Evolutionary conservation across 2,113 vertebrate genomes (phyloP), one percentile per base, ranked within the genome.

Genomic region (Tichodroma muraria): DNA sequence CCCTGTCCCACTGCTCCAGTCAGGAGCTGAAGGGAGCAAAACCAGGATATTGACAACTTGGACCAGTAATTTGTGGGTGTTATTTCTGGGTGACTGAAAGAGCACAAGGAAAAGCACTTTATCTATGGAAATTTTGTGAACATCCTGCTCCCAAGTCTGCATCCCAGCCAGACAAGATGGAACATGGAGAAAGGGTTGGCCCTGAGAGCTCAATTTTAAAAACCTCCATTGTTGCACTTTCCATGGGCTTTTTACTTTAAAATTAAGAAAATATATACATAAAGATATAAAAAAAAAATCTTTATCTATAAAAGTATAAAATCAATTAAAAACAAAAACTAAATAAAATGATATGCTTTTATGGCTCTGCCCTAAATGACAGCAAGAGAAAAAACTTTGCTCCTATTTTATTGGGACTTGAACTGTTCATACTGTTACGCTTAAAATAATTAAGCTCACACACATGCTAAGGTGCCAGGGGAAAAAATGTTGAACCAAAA

Each of bases 161-260:
- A 13, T 40, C 17, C n/a, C 66, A 45, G 13, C 10, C 0, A 0
- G 27, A 15, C 4, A 28, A 73, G 28, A 15, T 3, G 1, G 45
- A 37, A 31, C 15, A 3, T 19, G 13, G 60, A 64, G 20, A 21
- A 38, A 38, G 18, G 23, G 37, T 3, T 50, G 60, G 13, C 16
- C 17, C 11, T 68, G 27, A 86, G 18, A 37, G 2, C 4, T 77
- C 53, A 28, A 1, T 9, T 35, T 57, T 13, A 20, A 56, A 71
- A 71, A 27, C 4, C 3, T 53, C 13, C 9, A 8, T 24, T 44
- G 17, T 1, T 44, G 23, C 25, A 15, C 24, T 33, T 16, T 4
- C 13, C 5, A 1, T 8, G 8, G 10, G 21, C 4, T 40, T 84
- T 72, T 72, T 25, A 18, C 2, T 25, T 31, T 10, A 4, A 76